These are phyloP conservation scores for Psittacara wagleri DNA, from an alignment of 2,113 vertebrate species.

Conservation along the genomic window DNA sequence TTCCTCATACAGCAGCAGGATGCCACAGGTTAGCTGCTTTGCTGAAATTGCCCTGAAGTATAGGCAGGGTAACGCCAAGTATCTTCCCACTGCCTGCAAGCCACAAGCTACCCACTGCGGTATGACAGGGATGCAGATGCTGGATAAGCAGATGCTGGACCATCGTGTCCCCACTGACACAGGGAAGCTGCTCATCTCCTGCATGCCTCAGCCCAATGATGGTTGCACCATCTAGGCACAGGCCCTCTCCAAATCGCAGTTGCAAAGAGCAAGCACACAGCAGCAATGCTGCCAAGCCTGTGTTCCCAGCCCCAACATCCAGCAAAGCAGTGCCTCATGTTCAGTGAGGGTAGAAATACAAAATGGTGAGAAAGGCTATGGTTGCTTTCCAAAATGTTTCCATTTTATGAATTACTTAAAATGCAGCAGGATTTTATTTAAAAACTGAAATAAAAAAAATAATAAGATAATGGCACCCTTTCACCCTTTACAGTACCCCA, in stretches of 20 bases:
- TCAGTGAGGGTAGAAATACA: background rate
- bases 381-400: background rate
- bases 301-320: background rate
- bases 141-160: background rate
- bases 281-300: background rate
- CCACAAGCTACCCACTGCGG: rapidly evolving
- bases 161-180: rapidly evolving
- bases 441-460: background rate
- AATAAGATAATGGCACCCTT: background rate
- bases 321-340: background rate
- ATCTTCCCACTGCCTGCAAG: background rate
- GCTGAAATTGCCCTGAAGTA: background rate
- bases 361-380: background rate
- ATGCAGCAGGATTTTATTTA: background rate
- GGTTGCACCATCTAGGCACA: background rate
- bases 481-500: background rate
- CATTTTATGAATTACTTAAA: background rate
- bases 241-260: background rate
- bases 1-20: background rate
- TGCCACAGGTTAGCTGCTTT: background rate
- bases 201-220: background rate
- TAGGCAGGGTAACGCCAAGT: background rate
- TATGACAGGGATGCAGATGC: too few relatives aligned
- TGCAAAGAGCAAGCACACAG: background rate
- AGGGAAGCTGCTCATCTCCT: background rate